phyloP scores from a whole-genome alignment of 2,888 invertebrate species.

The Carpatolechia fugitivella region DNA sequence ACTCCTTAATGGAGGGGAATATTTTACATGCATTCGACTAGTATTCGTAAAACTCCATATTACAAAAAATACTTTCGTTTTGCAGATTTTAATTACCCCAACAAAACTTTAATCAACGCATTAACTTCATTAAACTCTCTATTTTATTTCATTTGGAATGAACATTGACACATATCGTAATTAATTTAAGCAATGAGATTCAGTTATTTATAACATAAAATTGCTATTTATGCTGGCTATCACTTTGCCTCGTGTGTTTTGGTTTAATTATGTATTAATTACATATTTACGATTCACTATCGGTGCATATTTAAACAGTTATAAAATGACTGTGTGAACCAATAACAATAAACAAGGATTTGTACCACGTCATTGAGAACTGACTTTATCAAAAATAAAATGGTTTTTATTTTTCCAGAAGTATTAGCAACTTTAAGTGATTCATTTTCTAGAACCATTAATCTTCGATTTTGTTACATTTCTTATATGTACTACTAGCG shows the following conservation, averaged over 20 bases:
- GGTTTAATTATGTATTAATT: slow-evolving; percentile 15
- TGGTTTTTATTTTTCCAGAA: too few relatives aligned
- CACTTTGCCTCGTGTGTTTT: neutral
- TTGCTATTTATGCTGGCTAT: slow-evolving; percentile 8
- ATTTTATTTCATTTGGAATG: slow-evolving; percentile 10
- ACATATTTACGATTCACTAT: slow-evolving; percentile 9
- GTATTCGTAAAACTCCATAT: neutral
- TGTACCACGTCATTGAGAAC: too few relatives aligned
- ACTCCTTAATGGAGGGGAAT: too few relatives aligned
- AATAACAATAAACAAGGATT: neutral
- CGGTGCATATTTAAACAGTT: slow-evolving; percentile 11
- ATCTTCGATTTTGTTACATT: too few relatives aligned
- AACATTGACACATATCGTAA: slow-evolving; percentile 13
- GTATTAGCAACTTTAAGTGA: too few relatives aligned
- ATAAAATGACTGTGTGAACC: neutral
- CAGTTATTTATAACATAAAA: slow-evolving; percentile 19
- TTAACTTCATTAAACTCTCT: neutral
- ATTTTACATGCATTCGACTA: too few relatives aligned
- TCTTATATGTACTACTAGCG: too few relatives aligned
- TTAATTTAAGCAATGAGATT: slow-evolving; percentile 13
- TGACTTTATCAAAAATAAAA: too few relatives aligned
- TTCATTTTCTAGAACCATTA: too few relatives aligned
- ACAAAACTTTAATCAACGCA: neutral
- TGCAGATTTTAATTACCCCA: neutral
- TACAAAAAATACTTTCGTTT: neutral